Evolutionary conservation across 2,888 invertebrate genomes (phyloP).

Genomic region (Polydrusus pterygomalis): DNA sequence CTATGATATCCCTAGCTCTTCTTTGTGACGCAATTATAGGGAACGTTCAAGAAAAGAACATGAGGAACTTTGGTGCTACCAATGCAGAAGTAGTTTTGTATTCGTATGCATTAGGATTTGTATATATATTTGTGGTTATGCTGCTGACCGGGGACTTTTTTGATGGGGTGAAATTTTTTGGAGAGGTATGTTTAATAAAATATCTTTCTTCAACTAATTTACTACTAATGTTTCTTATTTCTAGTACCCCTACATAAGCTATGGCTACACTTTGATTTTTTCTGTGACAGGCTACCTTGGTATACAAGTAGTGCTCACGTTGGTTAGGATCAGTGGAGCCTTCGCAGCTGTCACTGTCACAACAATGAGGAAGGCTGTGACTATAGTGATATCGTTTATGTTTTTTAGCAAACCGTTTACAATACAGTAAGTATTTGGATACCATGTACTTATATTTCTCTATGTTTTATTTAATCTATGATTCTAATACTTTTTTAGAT

Average conservation of each 20-base stretch:
- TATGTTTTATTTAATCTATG: constrained; percentile 12
- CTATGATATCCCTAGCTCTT: constrained; percentile 88
- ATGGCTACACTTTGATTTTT: constrained; percentile 89
- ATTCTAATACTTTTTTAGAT: constrained; percentile 75
- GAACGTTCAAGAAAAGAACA: constrained; percentile 96
- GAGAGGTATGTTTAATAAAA: constrained; percentile 78
- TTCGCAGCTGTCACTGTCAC: constrained; percentile 95
- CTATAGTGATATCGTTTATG: constrained; percentile 93
- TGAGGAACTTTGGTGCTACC: constrained; percentile 87
- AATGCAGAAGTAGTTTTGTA: constrained; percentile 95
- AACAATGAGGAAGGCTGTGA: constrained; percentile 92
- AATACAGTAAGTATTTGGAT: constrained; percentile 81
- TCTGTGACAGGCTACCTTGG: constrained; percentile 94
- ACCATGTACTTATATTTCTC: not conserved
- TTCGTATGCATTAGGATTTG: constrained; percentile 91
- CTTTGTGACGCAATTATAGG: constrained; percentile 97
- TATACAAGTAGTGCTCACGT: constrained; percentile 92
- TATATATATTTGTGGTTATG: constrained; percentile 86
- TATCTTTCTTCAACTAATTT: no score
- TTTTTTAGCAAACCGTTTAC: constrained; percentile 92
- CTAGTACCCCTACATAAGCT: constrained; percentile 83
- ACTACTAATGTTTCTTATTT: constrained; percentile 61
- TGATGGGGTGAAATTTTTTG: constrained; percentile 85
- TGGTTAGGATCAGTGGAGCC: constrained; percentile 93
- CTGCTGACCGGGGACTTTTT: constrained; percentile 82